Percentiles rank a stretch among this genome's conserved stretches.
These are phyloP conservation scores for Rhadinocentrus ornatus DNA, from an alignment of 2,797 vertebrate species.

Conservation along the genomic window DNA sequence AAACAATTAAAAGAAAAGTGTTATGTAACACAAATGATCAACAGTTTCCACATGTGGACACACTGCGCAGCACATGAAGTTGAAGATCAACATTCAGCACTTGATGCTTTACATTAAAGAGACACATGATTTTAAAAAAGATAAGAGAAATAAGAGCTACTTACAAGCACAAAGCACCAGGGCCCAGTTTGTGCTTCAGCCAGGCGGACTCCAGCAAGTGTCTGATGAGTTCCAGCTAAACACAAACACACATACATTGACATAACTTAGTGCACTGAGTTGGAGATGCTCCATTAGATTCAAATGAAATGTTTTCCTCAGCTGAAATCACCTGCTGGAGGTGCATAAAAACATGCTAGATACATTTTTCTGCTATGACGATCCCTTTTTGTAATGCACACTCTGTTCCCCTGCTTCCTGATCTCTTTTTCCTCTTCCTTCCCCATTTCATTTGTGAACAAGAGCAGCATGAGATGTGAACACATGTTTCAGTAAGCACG, in stretches of 20 bases:
- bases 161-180: constrained; percentile 86
- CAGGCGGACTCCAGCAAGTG: constrained; percentile 90
- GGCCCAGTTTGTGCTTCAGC: constrained; percentile 86
- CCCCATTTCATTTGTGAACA: constrained; percentile 47
- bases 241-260: constrained; percentile 53
- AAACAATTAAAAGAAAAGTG: constrained; percentile 5
- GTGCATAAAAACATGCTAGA: constrained; percentile 17
- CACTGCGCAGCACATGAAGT: neutral
- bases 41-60: constrained; percentile 34
- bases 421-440: constrained; percentile 30
- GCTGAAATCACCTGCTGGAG: neutral
- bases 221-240: constrained; percentile 90
- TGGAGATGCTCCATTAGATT: constrained; percentile 39
- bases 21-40: constrained; percentile 59
- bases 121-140: neutral
- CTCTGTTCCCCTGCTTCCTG: constrained; percentile 32
- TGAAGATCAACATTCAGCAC: neutral
- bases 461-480: neutral
- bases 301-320: constrained; percentile 41
- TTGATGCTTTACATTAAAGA: neutral
- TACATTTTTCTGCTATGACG: neutral
- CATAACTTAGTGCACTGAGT: constrained; percentile 38
- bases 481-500: neutral
- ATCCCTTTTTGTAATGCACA: neutral
- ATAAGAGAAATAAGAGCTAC: constrained; percentile 64